These are phyloP conservation scores for Camponotus pennsylvanicus DNA, from an alignment of 1,140 invertebrate genomes.

Conservation along the genomic window DNA sequence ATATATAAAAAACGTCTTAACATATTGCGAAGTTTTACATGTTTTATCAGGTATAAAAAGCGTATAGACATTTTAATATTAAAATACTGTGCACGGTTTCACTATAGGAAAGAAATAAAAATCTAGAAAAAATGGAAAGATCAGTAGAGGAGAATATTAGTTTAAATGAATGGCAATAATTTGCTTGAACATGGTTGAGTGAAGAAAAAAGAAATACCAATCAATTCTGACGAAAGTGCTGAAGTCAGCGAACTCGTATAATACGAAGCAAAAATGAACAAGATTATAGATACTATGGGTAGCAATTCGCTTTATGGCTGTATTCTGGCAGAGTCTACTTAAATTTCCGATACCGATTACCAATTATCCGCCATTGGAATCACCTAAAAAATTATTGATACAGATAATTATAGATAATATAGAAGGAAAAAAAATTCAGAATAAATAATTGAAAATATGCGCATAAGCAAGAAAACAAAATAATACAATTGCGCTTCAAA, in stretches of 20 bases:
- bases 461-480: no score
- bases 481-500: not conserved
- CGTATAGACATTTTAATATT: not conserved
- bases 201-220: constrained; percentile 8
- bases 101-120: not conserved
- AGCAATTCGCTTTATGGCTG: constrained; percentile 49
- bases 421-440: not conserved
- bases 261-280: not conserved
- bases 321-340: not conserved
- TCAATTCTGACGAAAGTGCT: constrained; percentile 30
- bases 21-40: no score
- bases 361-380: not conserved
- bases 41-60: not conserved
- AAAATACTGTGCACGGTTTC: not conserved
- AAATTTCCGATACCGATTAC: not conserved
- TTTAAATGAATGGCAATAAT: constrained; percentile 25
- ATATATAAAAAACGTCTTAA: no score
- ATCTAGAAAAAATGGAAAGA: not conserved
- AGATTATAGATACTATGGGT: constrained; percentile 11
- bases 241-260: constrained; percentile 38
- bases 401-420: not conserved
- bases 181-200: not conserved
- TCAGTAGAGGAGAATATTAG: not conserved
- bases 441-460: not conserved
- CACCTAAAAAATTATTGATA: not conserved